These are phyloP conservation scores for Megaustenia siamemsis DNA, from an alignment of 2,888 invertebrate species.

Conservation along the genomic window DNA sequence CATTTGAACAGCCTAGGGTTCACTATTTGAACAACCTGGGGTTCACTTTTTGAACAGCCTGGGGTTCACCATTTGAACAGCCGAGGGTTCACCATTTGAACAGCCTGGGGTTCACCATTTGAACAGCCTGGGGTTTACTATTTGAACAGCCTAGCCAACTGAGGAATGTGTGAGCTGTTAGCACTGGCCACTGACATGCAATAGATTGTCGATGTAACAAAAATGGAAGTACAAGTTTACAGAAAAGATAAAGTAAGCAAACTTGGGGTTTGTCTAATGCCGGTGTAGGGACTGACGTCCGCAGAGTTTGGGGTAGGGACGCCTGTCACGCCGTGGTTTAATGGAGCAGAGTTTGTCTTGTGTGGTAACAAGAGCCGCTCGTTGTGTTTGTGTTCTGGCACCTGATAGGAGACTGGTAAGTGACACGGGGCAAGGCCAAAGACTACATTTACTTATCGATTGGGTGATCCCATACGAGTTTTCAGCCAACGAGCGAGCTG, in stretches of 20 bases:
- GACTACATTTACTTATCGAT: constrained; percentile 5
- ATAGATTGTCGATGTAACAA: neutral
- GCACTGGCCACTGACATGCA: too few relatives aligned
- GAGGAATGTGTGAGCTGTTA: too few relatives aligned
- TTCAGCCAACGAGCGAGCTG: neutral
- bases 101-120: too few relatives aligned
- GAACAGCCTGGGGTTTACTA: too few relatives aligned
- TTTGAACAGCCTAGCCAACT: too few relatives aligned
- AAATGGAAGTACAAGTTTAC: neutral
- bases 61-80: too few relatives aligned
- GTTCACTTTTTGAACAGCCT: too few relatives aligned
- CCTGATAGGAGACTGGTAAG: neutral
- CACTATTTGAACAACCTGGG: too few relatives aligned
- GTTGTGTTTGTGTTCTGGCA: neutral
- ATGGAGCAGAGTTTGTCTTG: constrained; percentile 20
- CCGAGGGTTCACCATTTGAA: too few relatives aligned
- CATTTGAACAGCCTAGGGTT: too few relatives aligned
- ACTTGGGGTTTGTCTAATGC: too few relatives aligned
- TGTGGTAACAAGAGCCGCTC: neutral
- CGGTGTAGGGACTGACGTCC: neutral
- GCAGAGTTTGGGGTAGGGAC: neutral
- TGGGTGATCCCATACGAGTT: neutral
- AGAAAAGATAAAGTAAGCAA: neutral
- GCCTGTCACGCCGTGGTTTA: constrained; percentile 17
- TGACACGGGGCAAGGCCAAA: neutral